Evolutionary conservation across 2,888 invertebrate species (phyloP), one percentile per base, ranked within the genome.

Genomic region (Drosophila kanekoi): DNA sequence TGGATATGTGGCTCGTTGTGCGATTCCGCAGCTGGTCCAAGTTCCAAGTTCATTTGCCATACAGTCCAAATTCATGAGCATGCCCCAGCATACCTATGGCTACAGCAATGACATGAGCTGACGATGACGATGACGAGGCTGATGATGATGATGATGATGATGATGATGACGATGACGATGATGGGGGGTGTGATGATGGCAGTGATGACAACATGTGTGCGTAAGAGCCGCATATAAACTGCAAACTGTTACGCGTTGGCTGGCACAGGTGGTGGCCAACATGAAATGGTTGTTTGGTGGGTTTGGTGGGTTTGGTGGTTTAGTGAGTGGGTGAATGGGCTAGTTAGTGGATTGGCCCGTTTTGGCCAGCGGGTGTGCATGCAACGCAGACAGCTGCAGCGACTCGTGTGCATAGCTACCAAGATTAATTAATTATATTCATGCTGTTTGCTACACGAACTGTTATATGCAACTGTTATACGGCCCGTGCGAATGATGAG

Each of bases 41-140:
- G 28, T 28, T 28, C 48, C 65, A 65, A 72, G 69, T 72, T 83
- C 66, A 72, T 86, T 86, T 83, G 69, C 66, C 65, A 62, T 68
- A 68, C 72, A 65, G 71, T 62, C 53, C 37, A 70, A 85, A 86
- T 86, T 80, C 84, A 86, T 81, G 78, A 81, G 84, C 81, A 69
- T 81, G 79, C 77, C 63, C 65, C 43, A 48, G 49, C 48, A 54
- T 45, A 48, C 23, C 44, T 35, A 14, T 43, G 41, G 53, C 53
- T 28, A 37, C 6, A 13, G 48, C 43, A 8, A 33, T 40, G 58
- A 51, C 38, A 33, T 63, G 35, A 38, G 28, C 33, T 11, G 44
- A 33, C 11, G 33, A 33, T 9, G 33, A 33, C 33, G 35, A 35
- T 9, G 35, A 35, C 35, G 35, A 3, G 35, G 13, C 1, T 16